phyloP scores from a whole-genome alignment of 53 echinoderm and acorn worm genomes.

The Actinopyga echinites region DNA sequence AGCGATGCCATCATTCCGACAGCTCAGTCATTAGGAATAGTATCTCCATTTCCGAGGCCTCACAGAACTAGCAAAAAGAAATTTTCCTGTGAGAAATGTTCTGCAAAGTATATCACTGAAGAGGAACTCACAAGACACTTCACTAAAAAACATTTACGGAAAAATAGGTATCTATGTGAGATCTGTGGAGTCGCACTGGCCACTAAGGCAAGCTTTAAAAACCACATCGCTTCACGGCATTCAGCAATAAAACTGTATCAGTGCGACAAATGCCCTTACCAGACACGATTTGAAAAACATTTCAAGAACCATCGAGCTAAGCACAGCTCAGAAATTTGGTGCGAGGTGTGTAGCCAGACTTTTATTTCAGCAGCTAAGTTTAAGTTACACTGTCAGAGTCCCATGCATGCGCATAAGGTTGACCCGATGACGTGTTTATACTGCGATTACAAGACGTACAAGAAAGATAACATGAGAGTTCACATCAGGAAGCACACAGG shows the following conservation, averaged over 20 bases:
- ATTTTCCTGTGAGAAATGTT: slow-evolving; percentile 71
- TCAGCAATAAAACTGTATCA: slow-evolving; percentile 27
- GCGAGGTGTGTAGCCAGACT: slow-evolving; percentile 72
- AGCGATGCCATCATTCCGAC: slow-evolving; percentile 95
- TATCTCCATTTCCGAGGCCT: slow-evolving; percentile 69
- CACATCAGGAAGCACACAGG: slow-evolving; percentile 88
- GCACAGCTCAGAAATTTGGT: slow-evolving; percentile 66
- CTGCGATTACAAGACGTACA: slow-evolving; percentile 92
- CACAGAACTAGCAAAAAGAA: slow-evolving; percentile 62
- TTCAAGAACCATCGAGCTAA: slow-evolving; percentile 70
- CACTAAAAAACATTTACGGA: slow-evolving; percentile 77
- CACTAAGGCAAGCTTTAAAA: slow-evolving; percentile 71
- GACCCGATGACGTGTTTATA: slow-evolving; percentile 86
- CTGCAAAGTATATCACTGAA: slow-evolving; percentile 67
- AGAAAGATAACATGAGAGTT: slow-evolving; percentile 88
- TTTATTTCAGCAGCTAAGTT: slow-evolving; percentile 75
- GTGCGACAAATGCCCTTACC: slow-evolving; percentile 76
- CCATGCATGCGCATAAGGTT: slow-evolving; percentile 86
- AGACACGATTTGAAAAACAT: slow-evolving; percentile 63
- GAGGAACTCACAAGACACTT: slow-evolving; percentile 76
- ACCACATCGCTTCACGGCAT: slow-evolving; percentile 79
- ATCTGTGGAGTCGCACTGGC: slow-evolving; percentile 87
- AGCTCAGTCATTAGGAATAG: slow-evolving; percentile 81
- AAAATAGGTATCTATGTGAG: slow-evolving; percentile 77
- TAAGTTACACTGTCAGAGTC: slow-evolving; percentile 65